A percentile compares a stretch with the other conserved stretches of the same genome.
Conservation (phyloP, 2,797 vertebrate genomes). For the Peromyscus melanophrys region DNA sequence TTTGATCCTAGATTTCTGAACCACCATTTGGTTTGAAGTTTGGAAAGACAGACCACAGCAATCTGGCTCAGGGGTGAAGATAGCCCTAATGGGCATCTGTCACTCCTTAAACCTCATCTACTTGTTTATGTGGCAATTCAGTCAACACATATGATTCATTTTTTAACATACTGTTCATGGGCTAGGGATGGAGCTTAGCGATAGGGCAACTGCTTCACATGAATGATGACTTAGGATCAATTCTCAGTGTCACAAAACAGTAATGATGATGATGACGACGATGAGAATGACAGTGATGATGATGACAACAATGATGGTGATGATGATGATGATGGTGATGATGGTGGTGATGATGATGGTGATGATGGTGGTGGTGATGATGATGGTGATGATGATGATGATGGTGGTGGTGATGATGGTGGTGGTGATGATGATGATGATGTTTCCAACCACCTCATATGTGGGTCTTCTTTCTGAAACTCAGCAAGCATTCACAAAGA, state of each 20-base stretch:
- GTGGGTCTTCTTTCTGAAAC: background rate
- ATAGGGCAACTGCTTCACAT: background rate
- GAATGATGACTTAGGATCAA: background rate
- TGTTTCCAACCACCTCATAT: background rate
- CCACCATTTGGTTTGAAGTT: slow-evolving; percentile 58
- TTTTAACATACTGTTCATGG: background rate
- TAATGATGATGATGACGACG: background rate
- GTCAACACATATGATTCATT: background rate
- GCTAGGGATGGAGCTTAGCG: background rate
- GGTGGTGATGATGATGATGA: no score
- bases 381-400: background rate
- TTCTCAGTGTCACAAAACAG: background rate
- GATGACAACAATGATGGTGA: background rate
- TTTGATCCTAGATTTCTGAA: slow-evolving; percentile 31
- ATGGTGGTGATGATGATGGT: background rate
- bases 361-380: rapidly evolving
- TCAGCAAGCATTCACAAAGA: slow-evolving; percentile 22
- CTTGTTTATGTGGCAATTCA: background rate
- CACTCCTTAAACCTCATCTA: background rate
- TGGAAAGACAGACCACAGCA: slow-evolving; percentile 33
- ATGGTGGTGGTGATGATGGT: no score
- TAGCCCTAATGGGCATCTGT: background rate
- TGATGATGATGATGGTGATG: background rate
- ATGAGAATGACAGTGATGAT: no score
- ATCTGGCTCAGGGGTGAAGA: background rate